A percentile compares a stretch with the other conserved stretches of the same genome.
Evolutionary conservation across 1,140 invertebrate genomes (phyloP).

Genomic region (Asbolus verrucosus): DNA sequence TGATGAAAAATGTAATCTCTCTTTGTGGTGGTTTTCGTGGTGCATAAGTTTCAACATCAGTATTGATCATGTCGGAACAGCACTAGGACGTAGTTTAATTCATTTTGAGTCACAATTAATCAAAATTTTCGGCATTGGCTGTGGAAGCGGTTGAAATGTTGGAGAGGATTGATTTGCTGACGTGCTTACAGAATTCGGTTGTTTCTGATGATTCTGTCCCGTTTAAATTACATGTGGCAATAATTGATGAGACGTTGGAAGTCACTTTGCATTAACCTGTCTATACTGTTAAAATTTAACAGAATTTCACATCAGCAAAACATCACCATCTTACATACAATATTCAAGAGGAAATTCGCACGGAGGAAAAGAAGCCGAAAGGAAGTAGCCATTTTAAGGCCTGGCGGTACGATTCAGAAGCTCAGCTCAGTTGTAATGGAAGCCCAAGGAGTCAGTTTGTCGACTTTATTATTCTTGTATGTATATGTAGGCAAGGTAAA

Average conservation of each 20-base stretch:
- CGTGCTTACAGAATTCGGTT: too few relatives aligned
- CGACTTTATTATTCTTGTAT: conserved; percentile 42
- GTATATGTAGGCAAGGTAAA: conserved; percentile 33
- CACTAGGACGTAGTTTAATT: too few relatives aligned
- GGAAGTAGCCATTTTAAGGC: conserved; percentile 20
- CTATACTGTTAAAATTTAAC: conserved; percentile 9
- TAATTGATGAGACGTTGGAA: not conserved
- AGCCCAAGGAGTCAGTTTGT: conserved; percentile 39
- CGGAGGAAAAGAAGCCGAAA: conserved; percentile 18
- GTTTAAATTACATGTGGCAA: not conserved
- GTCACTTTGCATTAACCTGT: conserved; percentile 5
- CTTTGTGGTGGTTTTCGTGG: too few relatives aligned
- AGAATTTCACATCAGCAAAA: conserved; percentile 21
- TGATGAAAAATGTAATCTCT: too few relatives aligned
- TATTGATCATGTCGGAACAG: too few relatives aligned
- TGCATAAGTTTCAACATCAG: too few relatives aligned
- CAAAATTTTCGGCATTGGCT: too few relatives aligned
- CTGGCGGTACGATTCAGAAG: conserved; percentile 36
- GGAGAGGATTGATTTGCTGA: too few relatives aligned
- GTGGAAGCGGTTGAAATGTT: too few relatives aligned
- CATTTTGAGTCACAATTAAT: too few relatives aligned
- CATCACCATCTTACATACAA: conserved; percentile 28
- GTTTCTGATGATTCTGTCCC: too few relatives aligned
- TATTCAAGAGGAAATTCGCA: conserved; percentile 34
- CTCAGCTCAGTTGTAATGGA: conserved; percentile 20